phyloP scores from a whole-genome alignment of 2,113 vertebrate species.

The Fregata magnificens region DNA sequence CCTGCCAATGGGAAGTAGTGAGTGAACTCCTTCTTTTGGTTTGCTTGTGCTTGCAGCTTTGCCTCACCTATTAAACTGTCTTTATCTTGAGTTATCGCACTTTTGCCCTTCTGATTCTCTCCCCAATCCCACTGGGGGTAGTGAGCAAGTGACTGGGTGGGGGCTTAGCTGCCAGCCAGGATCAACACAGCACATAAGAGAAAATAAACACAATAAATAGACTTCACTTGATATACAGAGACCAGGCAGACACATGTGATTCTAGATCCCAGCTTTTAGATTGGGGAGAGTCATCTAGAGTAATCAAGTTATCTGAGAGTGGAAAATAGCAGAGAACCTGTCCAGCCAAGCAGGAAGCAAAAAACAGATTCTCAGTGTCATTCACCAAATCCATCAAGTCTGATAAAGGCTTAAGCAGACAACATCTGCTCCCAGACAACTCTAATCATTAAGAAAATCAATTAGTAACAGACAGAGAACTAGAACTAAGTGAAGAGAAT shows the following conservation, averaged over 20 bases:
- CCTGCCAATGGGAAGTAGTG: background rate
- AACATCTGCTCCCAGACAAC: background rate
- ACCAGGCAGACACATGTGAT: background rate
- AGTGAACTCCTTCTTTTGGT: background rate
- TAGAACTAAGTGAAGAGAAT: background rate
- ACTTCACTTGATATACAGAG: background rate
- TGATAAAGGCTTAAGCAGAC: background rate
- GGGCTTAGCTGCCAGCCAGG: background rate
- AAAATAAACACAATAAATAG: conserved; percentile 1
- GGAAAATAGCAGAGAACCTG: background rate
- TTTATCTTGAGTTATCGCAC: background rate
- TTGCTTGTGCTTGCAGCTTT: background rate
- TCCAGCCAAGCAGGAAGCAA: background rate
- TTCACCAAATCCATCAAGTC: background rate
- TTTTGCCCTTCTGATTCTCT: background rate
- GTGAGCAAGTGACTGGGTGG: fast-evolving
- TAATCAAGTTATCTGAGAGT: background rate
- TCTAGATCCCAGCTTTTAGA: background rate
- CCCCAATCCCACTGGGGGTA: fast-evolving
- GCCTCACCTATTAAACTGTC: background rate
- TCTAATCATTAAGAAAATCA: background rate
- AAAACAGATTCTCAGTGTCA: background rate
- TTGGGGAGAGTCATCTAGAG: background rate
- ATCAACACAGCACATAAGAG: background rate
- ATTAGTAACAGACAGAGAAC: background rate